A percentile compares a stretch with the other conserved stretches of the same genome.
These are phyloP conservation scores for Brachypterus glaber DNA, from an alignment of 2,888 invertebrate species.

Conservation along the genomic window DNA sequence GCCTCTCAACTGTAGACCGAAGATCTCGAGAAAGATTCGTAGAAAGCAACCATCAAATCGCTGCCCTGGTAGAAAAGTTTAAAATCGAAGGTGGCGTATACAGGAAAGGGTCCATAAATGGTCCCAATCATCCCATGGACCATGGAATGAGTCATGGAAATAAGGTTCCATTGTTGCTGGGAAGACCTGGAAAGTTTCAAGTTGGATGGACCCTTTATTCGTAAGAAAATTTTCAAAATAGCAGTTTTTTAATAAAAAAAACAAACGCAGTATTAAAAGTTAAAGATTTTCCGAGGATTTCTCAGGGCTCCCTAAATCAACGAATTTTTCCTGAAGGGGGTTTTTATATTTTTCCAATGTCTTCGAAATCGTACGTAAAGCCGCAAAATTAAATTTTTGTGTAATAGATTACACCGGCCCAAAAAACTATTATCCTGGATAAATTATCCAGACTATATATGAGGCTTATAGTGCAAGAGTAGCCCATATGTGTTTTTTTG, in stretches of 20 bases:
- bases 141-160: slow-evolving; percentile 42
- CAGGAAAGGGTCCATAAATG: slow-evolving; percentile 51
- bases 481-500: no score
- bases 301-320: no score
- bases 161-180: slow-evolving; percentile 66
- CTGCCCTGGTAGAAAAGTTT: slow-evolving; percentile 84
- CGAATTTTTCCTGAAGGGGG: no score
- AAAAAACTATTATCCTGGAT: no score
- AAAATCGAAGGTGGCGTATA: slow-evolving; percentile 74
- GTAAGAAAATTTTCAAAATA: slow-evolving; percentile 41
- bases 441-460: no score
- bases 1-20: slow-evolving; percentile 66
- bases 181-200: slow-evolving; percentile 58
- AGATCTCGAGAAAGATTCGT: slow-evolving; percentile 83
- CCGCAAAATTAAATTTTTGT: no score
- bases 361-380: no score
- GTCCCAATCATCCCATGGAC: slow-evolving; percentile 44
- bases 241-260: not conserved
- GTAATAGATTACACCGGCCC: no score
- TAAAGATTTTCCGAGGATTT: no score
- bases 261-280: slow-evolving; percentile 1
- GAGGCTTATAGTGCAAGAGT: no score
- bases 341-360: no score
- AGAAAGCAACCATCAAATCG: slow-evolving; percentile 89
- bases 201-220: slow-evolving; percentile 60